Percentiles rank a stretch among this genome's conserved stretches.
Conservation (phyloP, 2,888 invertebrate genomes). For the Bugula neritina region DNA sequence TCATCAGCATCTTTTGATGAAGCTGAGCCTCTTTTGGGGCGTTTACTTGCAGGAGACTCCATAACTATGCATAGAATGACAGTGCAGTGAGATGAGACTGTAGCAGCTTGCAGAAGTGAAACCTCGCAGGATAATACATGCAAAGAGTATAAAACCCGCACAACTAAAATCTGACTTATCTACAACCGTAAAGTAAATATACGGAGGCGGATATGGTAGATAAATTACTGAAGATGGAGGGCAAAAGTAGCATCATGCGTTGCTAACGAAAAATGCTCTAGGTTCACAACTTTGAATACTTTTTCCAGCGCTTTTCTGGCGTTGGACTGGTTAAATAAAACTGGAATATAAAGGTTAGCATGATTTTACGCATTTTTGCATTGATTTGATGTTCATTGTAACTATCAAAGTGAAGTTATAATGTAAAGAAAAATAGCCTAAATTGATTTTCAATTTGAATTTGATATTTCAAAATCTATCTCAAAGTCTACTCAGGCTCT, state of each 20-base stretch:
- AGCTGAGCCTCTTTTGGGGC: slow-evolving; percentile 13
- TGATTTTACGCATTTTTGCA: too few relatives aligned
- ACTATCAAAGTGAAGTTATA: too few relatives aligned
- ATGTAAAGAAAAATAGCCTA: too few relatives aligned
- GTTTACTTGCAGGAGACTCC: slow-evolving; percentile 1
- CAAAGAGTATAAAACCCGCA: too few relatives aligned
- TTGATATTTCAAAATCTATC: too few relatives aligned
- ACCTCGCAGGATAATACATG: too few relatives aligned
- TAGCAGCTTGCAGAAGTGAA: not conserved
- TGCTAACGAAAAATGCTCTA: slow-evolving; percentile 10
- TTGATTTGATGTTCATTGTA: too few relatives aligned
- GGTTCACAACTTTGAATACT: not conserved
- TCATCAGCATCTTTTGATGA: not conserved
- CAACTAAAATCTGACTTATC: too few relatives aligned
- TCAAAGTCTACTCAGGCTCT: too few relatives aligned
- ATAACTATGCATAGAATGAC: too few relatives aligned
- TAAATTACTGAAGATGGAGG: not conserved
- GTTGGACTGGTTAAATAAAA: slow-evolving; percentile 3
- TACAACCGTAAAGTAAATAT: not conserved
- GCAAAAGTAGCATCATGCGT: slow-evolving; percentile 26
- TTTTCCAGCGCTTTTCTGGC: slow-evolving; percentile 16
- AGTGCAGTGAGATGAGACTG: too few relatives aligned
- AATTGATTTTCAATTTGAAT: too few relatives aligned
- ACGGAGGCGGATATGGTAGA: not conserved
- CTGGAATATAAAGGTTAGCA: slow-evolving; percentile 23